Evolutionary conservation across 2,888 invertebrate species (phyloP).

Genomic region (Himalopsyche japonica): DNA sequence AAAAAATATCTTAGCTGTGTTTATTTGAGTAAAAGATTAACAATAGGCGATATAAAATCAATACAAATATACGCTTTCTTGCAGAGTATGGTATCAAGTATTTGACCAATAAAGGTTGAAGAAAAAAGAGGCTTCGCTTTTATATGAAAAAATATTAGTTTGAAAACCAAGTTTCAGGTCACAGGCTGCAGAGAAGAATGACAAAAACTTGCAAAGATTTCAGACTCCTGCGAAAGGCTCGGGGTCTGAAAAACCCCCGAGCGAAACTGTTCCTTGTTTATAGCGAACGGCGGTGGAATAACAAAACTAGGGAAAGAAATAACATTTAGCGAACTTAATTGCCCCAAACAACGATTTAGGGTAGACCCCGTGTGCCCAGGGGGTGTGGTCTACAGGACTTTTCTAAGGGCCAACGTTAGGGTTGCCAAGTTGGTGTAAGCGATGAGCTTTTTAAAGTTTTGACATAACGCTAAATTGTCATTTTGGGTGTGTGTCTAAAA

Average conservation of each 20-base stretch:
- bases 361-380: constrained; percentile 2
- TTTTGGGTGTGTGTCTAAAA: neutral
- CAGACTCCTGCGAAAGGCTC: neutral
- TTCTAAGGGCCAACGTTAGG: neutral
- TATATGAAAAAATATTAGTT: no score
- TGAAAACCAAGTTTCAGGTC: no score
- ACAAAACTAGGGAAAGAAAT: constrained; percentile 39
- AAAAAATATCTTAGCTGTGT: no score
- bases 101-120: no score
- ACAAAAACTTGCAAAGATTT: neutral
- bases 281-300: constrained; percentile 37
- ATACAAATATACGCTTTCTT: no score
- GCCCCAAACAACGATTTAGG: constrained; percentile 37
- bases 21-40: no score
- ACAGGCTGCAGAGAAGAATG: neutral
- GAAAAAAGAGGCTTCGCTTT: no score
- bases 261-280: constrained; percentile 27
- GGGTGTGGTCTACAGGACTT: neutral
- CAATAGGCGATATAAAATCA: no score
- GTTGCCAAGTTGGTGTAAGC: neutral
- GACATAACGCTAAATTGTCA: neutral
- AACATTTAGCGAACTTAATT: constrained; percentile 40
- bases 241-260: neutral
- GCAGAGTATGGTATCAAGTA: no score
- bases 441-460: neutral